Evolutionary conservation across 92 coral and sea anemone species (phyloP), one percentile per base, ranked within the genome.

Genomic region (Zoanthus sansibaricus): DNA sequence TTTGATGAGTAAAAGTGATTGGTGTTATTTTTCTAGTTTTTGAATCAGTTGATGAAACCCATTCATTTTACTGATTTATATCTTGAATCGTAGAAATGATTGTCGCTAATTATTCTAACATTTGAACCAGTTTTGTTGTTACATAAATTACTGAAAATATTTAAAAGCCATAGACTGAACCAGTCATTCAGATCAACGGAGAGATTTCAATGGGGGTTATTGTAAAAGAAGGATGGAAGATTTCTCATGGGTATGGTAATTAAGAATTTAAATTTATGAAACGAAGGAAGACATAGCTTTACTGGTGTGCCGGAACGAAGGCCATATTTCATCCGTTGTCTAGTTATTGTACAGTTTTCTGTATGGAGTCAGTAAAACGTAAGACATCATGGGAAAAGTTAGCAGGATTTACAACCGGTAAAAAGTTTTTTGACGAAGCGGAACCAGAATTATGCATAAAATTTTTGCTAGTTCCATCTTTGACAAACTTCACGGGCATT

Each of bases 381-480:
- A 80, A 66, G 9, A 17, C 25, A 17, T n/a, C 85, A 12, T 90
- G 93, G 93, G 66, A 73, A 14, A 87, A 69, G 64, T 0, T 90
- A 62, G 79, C 92, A 3, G 9, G 55, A 17, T 82, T 80, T 2
- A 61, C 88, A 18, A 87, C 79, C 16, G 71, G 78, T n/a, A 48
- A 58, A 14, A 88, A 55, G 33, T 64, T 88, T 8, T 74, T 89
- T 13, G 86, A 95, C 1, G 94, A 91, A 44, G 94, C 88, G 3
- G 95, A 94, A 18, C 95, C 98, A 9, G 97, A 92, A 75, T 77
- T 94, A 45, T 95, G 97, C 54, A 77, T 94, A 46, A 84, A 92
- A 30, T 78, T 95, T 16, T 77, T 95, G 42, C 18, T 89, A 71
- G 86, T 88, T 52, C 97, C 98, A 13, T 90, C 94, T 31, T 62